Evolutionary conservation across 2,888 invertebrate genomes (phyloP), one percentile per base, ranked within the genome.

Genomic region (Octodonta nipae): DNA sequence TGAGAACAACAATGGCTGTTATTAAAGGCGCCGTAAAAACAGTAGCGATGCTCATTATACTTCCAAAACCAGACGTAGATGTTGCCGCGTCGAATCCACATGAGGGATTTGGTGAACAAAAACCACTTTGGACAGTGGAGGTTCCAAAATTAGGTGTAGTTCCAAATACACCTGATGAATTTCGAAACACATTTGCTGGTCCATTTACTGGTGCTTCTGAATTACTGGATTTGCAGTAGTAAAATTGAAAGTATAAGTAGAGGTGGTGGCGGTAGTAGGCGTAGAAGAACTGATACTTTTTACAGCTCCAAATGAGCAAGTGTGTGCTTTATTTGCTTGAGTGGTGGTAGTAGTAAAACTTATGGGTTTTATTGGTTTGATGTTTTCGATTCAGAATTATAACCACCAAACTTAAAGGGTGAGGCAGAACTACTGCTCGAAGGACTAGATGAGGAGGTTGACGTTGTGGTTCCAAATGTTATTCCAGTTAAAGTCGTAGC

Each of bases 401-500:
- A 17, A 17, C 8, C 14, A 6, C 27, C 27, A 8, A 27, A 27
- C 14, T 13, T 13, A 2, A 27, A 6, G 3, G 14, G 5, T 8
- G 14, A 4, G 13, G 14, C 5, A 3, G 27, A 5, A 10, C 5
- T 13, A 6, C 13, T 27, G 14, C 12, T 11, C 13, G 2, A 5
- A 14, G 27, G 10, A 8, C 5, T 8, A 12, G 3, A 5, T 5
- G 14, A 13, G 10, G 14, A 27, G 2, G 14, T 7, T 13, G n/a
- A 13, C 5, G 6, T 27, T 13, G 30, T 11, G 15, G 20, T 30
- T 14, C 33, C 26, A 29, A 28, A 8, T 30, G 30, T 30, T 4
- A 31, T 12, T 15, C 34, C 34, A 27, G 35, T 34, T 7, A 39
- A 33, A 13, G 39, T 40, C 11, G 10, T 29, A 12, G 13, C 27